These are phyloP conservation scores for Eurystomus glaucurus DNA, from an alignment of 2,797 vertebrate species.

Conservation along the genomic window DNA sequence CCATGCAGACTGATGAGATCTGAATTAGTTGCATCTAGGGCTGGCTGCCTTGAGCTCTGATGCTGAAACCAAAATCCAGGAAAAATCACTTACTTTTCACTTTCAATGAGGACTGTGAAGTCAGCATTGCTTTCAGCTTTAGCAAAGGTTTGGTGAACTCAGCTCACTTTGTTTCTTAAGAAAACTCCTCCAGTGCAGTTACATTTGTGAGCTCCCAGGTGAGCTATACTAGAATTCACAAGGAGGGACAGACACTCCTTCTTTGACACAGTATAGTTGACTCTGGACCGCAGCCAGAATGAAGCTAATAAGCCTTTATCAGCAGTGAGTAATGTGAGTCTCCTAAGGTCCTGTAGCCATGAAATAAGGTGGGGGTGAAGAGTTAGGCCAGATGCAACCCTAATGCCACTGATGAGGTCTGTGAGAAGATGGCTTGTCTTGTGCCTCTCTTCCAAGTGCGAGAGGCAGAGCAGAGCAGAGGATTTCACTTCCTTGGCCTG, in stretches of 20 bases:
- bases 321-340: background rate
- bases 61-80: background rate
- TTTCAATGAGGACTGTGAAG: background rate
- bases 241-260: background rate
- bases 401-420: background rate
- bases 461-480: background rate
- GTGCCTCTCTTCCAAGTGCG: background rate
- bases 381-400: background rate
- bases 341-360: background rate
- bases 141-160: background rate
- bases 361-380: background rate
- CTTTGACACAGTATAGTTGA: background rate
- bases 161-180: background rate
- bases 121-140: background rate
- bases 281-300: background rate
- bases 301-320: background rate
- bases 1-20: background rate
- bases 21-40: slow-evolving; percentile 9
- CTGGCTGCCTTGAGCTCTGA: background rate
- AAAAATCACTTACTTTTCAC: background rate
- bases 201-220: background rate
- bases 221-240: background rate
- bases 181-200: background rate
- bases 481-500: background rate
- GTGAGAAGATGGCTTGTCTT: background rate